Evolutionary conservation across 2,888 invertebrate species (phyloP), one percentile per base, ranked within the genome.

Genomic region (Nomada fucata): DNA sequence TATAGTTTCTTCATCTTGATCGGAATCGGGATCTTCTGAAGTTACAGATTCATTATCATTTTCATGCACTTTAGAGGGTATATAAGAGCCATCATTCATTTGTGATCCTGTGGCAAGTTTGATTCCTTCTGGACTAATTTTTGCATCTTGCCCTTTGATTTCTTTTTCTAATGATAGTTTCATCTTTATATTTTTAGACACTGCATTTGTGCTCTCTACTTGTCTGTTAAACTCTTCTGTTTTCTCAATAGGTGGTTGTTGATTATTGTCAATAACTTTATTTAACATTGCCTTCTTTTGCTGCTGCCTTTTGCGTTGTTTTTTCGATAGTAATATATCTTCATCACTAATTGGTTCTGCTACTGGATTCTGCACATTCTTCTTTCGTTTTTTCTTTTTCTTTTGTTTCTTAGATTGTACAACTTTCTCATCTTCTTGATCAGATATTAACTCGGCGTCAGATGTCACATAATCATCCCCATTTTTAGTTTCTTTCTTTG

Each of bases 221-320:
- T 74, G 84, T 52, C 86, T 65, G 72, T 86, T 75, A 70, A 63
- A 69, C 55, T 67, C 36, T n/a, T 86, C 85, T 47, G 67, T 44
- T 78, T 80, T 82, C 67, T 79, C 65, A 20, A 60, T 59, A 13
- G n/a, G 44, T 7, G 20, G 10, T 50, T 73, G 60, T 61, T 67
- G 65, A 74, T 88, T 89, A 70, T 69, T 72, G 53, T 86, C 86
- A 36, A 79, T 20, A 55, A 88, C 76, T 65, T 91, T 90, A n/a
- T 86, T 89, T 23, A 89, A 67, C 7, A 79, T 57, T 65, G 75
- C 59, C 20, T 88, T 86, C 18, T 85, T 79, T 11, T 90, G 89
- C 4, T 90, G 89, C n/a, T 91, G 90, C 79, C 94, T 94, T 75
- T 93, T 94, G 4, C 94, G 93, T 79, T 94, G 94, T 81, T 94